Evolutionary conservation across 2,888 invertebrate genomes (phyloP).

Genomic region (Heteromyza rotundicornis): DNA sequence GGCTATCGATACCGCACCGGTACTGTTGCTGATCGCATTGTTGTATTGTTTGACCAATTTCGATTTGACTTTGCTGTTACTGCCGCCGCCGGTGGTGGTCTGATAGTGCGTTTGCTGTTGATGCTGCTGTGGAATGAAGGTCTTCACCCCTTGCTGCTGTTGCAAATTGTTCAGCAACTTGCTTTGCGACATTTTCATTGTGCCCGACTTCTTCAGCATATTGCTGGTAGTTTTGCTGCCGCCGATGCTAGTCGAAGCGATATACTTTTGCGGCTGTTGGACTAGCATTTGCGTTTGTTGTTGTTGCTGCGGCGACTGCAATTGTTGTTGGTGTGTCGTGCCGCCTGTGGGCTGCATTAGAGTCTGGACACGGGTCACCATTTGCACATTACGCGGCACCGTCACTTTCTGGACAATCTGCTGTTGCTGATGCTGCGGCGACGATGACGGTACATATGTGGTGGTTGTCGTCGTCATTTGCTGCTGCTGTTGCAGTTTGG

Average conservation of each 20-base stretch:
- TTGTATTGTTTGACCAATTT: slow-evolving; percentile 59
- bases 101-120: slow-evolving; percentile 42
- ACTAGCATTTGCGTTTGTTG: slow-evolving; percentile 44
- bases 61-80: slow-evolving; percentile 39
- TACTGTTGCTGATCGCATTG: slow-evolving; percentile 42
- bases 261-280: slow-evolving; percentile 52
- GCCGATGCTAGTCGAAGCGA: slow-evolving; percentile 28
- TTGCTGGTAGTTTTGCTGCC: slow-evolving; percentile 42
- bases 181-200: slow-evolving; percentile 40
- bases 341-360: slow-evolving; percentile 42
- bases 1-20: slow-evolving; percentile 43
- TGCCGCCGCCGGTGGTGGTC: slow-evolving; percentile 21
- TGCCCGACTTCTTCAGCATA: slow-evolving; percentile 46
- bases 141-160: slow-evolving; percentile 42
- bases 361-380: slow-evolving; percentile 56
- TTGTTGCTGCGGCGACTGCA: slow-evolving; percentile 33
- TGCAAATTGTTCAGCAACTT: slow-evolving; percentile 42
- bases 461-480: slow-evolving; percentile 6
- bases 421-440: slow-evolving; percentile 32
- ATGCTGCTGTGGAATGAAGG: slow-evolving; percentile 40
- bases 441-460: slow-evolving; percentile 25
- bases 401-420: slow-evolving; percentile 45
- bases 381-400: slow-evolving; percentile 51
- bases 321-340: slow-evolving; percentile 14
- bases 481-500: slow-evolving; percentile 16